A percentile compares a stretch with the other conserved stretches of the same genome.
phyloP scores from a whole-genome alignment of 2,888 invertebrate genomes.

The Cephus pygmeus region DNA sequence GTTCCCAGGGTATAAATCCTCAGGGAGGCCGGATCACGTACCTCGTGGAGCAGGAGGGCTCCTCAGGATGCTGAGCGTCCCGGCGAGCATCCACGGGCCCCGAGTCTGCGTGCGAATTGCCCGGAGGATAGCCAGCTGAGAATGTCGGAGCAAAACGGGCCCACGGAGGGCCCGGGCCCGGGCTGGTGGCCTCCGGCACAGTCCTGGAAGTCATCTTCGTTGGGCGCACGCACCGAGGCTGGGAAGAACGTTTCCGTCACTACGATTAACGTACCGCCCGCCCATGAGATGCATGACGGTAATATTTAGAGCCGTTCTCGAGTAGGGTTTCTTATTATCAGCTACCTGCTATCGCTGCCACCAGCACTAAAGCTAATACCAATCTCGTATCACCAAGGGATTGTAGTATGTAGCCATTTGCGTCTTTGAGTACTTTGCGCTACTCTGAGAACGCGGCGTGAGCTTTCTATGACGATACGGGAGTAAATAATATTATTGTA shows the following conservation, averaged over 20 bases:
- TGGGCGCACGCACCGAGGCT: constrained; percentile 58
- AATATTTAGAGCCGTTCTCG: constrained; percentile 57
- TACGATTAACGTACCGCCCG: constrained; percentile 79
- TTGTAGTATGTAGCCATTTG: not conserved
- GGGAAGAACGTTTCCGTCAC: constrained; percentile 80
- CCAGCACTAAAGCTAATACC: not conserved
- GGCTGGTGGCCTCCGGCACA: constrained; percentile 59
- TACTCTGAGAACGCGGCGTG: not conserved
- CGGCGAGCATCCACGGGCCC: constrained; percentile 33
- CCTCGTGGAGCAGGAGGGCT: constrained; percentile 17
- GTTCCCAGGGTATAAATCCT: not conserved
- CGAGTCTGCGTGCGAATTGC: constrained; percentile 33
- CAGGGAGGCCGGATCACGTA: not conserved
- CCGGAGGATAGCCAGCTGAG: constrained; percentile 56
- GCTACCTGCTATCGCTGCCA: not conserved
- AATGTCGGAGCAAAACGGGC: constrained; percentile 64
- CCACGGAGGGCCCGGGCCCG: constrained; percentile 56
- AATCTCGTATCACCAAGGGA: not conserved
- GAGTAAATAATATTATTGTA: constrained; percentile 15
- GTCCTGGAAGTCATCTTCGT: constrained; percentile 64
- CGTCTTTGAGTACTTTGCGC: not conserved
- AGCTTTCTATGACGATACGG: not conserved
- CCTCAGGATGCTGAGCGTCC: constrained; percentile 60
- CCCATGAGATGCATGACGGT: constrained; percentile 72
- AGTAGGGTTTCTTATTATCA: not conserved